Evolutionary conservation across 2,797 vertebrate genomes (phyloP).

Genomic region (Emydoidea blandingii): DNA sequence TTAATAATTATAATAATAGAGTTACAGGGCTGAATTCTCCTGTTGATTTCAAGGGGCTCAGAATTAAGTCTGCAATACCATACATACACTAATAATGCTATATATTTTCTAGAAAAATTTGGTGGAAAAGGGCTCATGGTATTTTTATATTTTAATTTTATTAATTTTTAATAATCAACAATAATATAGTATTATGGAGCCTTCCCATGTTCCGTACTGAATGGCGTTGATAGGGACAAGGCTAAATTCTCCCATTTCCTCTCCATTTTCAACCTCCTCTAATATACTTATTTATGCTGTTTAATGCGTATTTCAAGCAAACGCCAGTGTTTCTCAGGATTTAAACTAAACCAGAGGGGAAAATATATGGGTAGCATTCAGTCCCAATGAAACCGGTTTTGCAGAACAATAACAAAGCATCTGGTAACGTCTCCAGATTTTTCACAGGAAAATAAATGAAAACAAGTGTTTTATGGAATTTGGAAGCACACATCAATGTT

Average conservation of each 20-base stretch:
- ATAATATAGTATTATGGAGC: background rate
- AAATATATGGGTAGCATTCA: slow-evolving; percentile 57
- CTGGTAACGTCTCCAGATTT: slow-evolving; percentile 54
- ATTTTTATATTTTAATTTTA: background rate
- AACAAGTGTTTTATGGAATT: slow-evolving; percentile 59
- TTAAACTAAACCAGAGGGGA: slow-evolving; percentile 52
- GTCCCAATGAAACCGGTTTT: slow-evolving; percentile 34
- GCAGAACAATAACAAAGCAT: slow-evolving; percentile 67
- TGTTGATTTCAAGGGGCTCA: background rate
- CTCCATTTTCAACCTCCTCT: background rate
- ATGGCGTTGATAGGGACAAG: background rate
- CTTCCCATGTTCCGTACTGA: background rate
- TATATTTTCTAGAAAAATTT: background rate
- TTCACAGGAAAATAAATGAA: slow-evolving; percentile 48
- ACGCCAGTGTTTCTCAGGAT: slow-evolving; percentile 14
- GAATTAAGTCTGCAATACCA: background rate
- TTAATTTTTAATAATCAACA: background rate
- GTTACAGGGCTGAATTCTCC: background rate
- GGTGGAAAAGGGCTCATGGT: background rate
- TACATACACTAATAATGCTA: background rate
- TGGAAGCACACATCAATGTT: slow-evolving; percentile 30
- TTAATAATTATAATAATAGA: too few species aligned
- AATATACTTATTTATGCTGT: slow-evolving; percentile 16
- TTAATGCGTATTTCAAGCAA: slow-evolving; percentile 41
- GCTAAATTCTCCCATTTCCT: background rate